Percentiles rank a stretch among this genome's conserved stretches.
These are phyloP conservation scores for Cosmorhoe ocellata DNA, from an alignment of 2,888 invertebrate species.

Conservation along the genomic window DNA sequence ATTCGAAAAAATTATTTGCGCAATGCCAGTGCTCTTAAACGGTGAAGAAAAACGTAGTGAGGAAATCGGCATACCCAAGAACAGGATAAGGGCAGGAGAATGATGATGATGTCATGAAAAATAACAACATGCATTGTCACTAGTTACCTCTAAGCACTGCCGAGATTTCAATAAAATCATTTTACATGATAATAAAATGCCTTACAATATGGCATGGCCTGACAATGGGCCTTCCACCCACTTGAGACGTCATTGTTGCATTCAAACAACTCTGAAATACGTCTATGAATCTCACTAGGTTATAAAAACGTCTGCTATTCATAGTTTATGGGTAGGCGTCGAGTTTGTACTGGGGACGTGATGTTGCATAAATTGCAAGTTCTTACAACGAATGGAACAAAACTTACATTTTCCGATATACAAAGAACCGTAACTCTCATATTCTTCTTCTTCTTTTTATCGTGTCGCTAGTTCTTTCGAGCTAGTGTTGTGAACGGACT, in stretches of 20 bases:
- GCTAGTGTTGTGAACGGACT: too few species aligned
- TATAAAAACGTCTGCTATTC: conserved; percentile 34
- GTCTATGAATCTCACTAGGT: conserved; percentile 34
- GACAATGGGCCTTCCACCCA: conserved; percentile 32
- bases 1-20: too few species aligned
- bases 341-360: neutral
- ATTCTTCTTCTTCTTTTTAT: too few species aligned
- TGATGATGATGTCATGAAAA: too few species aligned
- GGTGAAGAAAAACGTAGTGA: too few species aligned
- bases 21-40: too few species aligned
- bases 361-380: neutral
- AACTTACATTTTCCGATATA: too few species aligned
- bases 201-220: conserved; percentile 5
- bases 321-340: conserved; percentile 32
- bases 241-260: conserved; percentile 31
- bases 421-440: too few species aligned
- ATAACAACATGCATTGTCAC: too few species aligned
- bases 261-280: conserved; percentile 22
- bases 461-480: too few species aligned
- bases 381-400: neutral
- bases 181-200: conserved; percentile 21
- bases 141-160: neutral
- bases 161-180: conserved; percentile 12
- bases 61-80: too few species aligned
- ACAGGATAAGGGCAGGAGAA: too few species aligned